A percentile compares a stretch with the other conserved stretches of the same genome.
phyloP scores from a whole-genome alignment of 2,113 vertebrate genomes.

The Sula dactylatra region DNA sequence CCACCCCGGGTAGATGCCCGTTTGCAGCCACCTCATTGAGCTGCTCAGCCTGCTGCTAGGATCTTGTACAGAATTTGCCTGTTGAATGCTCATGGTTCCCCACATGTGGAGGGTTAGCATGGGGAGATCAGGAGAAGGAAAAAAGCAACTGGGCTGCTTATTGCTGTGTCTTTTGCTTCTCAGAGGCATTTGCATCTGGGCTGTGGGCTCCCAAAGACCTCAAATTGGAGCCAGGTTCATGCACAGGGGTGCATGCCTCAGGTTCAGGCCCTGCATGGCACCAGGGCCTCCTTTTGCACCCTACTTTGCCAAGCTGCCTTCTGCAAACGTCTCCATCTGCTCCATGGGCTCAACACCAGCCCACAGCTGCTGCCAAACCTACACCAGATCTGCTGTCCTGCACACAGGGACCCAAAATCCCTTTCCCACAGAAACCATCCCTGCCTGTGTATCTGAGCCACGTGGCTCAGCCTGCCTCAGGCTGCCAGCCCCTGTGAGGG shows the following conservation, averaged over 20 bases:
- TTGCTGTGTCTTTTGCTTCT: not conserved
- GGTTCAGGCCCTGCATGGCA: fast-evolving
- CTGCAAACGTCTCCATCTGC: not conserved
- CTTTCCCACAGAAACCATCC: not conserved
- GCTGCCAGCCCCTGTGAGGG: not conserved
- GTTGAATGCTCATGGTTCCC: not conserved
- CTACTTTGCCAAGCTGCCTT: not conserved
- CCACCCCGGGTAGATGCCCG: fast-evolving
- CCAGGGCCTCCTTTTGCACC: not conserved
- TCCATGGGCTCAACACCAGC: not conserved
- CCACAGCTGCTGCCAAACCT: not conserved
- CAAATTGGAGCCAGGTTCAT: not conserved
- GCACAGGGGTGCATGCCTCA: not conserved
- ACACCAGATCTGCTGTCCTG: not conserved
- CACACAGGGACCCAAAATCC: fast-evolving
- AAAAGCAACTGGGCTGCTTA: not conserved
- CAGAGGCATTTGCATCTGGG: not conserved
- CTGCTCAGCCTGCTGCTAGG: not conserved
- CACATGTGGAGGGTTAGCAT: not conserved
- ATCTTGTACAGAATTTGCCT: not conserved
- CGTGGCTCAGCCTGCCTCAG: not conserved
- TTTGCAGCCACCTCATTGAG: not conserved
- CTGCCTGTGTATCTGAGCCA: not conserved
- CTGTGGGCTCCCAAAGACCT: not conserved
- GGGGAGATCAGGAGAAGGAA: not conserved